Percentiles rank a stretch among this genome's conserved stretches.
These are phyloP conservation scores for Pantherophis alleghaniensis DNA, from an alignment of 2,797 vertebrate species.

Conservation along the genomic window DNA sequence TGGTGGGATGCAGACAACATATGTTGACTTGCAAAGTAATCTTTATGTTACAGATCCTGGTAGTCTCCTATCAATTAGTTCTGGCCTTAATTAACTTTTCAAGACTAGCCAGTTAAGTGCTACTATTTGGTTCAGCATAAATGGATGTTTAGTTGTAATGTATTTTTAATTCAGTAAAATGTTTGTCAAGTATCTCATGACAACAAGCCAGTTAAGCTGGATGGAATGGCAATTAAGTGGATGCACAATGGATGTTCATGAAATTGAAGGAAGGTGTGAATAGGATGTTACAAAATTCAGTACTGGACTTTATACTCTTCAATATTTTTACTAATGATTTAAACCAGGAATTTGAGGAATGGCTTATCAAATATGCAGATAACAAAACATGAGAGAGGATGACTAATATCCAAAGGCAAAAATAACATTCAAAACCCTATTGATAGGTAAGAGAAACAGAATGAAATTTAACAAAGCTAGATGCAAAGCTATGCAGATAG, in stretches of 20 bases:
- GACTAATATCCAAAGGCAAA: background rate
- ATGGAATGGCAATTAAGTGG: background rate
- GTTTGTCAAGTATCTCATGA: background rate
- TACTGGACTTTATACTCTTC: background rate
- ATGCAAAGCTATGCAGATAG: background rate
- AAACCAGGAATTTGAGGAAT: background rate
- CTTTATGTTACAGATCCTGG: background rate
- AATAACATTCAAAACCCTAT: background rate
- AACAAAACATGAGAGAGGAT: background rate
- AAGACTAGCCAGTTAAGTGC: background rate
- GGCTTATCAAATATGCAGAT: background rate
- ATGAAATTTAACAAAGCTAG: background rate
- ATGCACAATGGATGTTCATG: background rate
- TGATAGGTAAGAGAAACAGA: background rate
- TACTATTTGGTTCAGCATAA: background rate
- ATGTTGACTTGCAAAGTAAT: background rate
- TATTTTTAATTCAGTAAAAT: background rate
- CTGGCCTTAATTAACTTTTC: background rate
- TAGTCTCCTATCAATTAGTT: background rate
- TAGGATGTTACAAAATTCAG: background rate
- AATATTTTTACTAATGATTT: background rate
- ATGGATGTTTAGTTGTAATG: background rate
- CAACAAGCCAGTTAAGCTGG: background rate
- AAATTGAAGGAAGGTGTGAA: background rate
- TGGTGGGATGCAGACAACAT: background rate